Base-by-base conservation (phyloP, 2,113 vertebrate genomes). In the Chaetops frenatus region DNA sequence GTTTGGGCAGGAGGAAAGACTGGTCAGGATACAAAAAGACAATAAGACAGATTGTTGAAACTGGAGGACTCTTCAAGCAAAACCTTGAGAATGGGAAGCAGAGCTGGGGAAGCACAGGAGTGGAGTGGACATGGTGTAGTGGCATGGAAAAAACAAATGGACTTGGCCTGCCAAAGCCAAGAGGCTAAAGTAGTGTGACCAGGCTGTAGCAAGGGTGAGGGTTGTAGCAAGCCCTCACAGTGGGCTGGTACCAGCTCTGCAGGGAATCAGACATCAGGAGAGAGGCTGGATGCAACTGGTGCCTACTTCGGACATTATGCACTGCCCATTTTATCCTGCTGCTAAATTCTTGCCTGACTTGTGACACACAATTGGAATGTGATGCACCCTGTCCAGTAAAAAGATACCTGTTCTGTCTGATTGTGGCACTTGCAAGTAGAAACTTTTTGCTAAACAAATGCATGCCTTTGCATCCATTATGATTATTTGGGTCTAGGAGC, bases 341-440 rank as follows among this genome's bases (percentile, higher is more conserved):
- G 7, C 70, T 88, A 53, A 60, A 44, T 22, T 64, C 31, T 79
- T 61, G 28, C 13, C 20, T 6, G 7, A 40, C 8, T 42, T 76
- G 11, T 50, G 54, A 35, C 21, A 29, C 18, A 25, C 18, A 45
- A 3, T 31, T 0, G 0, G 36, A 45, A 24, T 40, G 15, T 5
- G 1, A 70, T 40, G 36, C 4, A 48, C 44, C 16, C 31, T 48
- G 33, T 60, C n/a, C 66, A 53, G 28, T 44, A 62, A 61, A 92
- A 93, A 77, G 12, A 73, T 47, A 61, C 6, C 57, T 57, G 45
- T 29, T 36, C 51, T 67, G 27, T 51, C 40, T 58, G 56, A 20
- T 22, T 70, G 62, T 58, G 45, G 25, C 27, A 54, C 35, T 74
- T 70, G 9, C 10, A 69, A 29, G 11, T 40, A 69, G 36, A 80